Percentiles rank a stretch among this genome's conserved stretches.
phyloP scores from a whole-genome alignment of 2,797 vertebrate genomes.

The Emys orbicularis region DNA sequence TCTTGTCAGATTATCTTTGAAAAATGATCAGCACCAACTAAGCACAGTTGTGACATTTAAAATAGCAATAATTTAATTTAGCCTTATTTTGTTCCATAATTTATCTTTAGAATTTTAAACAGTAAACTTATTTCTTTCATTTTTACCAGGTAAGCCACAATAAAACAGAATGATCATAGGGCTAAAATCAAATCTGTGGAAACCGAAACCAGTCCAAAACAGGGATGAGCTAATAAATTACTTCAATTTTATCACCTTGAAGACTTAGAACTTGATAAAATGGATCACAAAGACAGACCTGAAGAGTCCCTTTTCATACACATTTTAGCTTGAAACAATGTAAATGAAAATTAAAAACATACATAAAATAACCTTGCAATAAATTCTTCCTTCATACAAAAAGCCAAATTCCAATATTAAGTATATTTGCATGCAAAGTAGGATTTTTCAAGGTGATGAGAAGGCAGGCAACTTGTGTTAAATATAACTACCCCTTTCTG shows the following conservation, averaged over 20 bases:
- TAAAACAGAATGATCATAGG: not conserved
- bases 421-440: not conserved
- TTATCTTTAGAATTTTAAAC: slow-evolving; percentile 41
- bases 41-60: slow-evolving; percentile 28
- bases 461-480: not conserved
- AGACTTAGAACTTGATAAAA: not conserved
- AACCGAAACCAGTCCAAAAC: not conserved
- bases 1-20: slow-evolving; percentile 38
- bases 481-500: too few relatives aligned
- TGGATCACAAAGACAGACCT: not conserved
- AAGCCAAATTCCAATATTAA: not conserved
- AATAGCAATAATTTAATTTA: not conserved
- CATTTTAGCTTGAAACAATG: not conserved
- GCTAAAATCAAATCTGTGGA: not conserved
- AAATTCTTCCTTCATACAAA: not conserved
- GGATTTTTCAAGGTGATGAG: not conserved
- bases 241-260: slow-evolving; percentile 17
- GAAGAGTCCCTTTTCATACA: not conserved
- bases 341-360: not conserved
- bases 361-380: not conserved
- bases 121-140: not conserved
- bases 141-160: slow-evolving; percentile 25
- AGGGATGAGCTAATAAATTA: not conserved
- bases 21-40: slow-evolving; percentile 40
- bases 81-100: slow-evolving; percentile 66